phyloP scores from a whole-genome alignment of 2,797 vertebrate genomes.

The Chaunax sp. region DNA sequence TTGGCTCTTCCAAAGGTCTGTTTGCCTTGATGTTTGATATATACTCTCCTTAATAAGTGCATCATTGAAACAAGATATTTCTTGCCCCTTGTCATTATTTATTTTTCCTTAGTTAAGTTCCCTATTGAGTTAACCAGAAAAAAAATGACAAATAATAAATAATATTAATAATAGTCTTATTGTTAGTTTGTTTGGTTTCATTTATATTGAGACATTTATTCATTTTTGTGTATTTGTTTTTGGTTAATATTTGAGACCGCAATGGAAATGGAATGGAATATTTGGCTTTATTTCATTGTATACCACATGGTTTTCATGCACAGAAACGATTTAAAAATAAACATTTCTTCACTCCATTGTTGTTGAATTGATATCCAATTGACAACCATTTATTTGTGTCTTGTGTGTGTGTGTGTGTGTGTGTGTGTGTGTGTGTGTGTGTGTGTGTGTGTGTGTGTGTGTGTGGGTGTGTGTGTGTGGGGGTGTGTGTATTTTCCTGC shows the following conservation, averaged over 20 bases:
- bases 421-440: no score
- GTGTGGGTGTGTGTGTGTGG: neutral
- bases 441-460: neutral
- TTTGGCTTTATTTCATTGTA: neutral
- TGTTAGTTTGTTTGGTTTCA: slow-evolving; percentile 6
- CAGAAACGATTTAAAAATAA: neutral
- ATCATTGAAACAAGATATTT: neutral
- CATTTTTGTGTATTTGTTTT: neutral
- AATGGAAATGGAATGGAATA: neutral
- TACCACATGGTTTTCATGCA: neutral
- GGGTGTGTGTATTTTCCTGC: neutral
- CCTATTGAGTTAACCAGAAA: neutral
- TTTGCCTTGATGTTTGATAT: slow-evolving; percentile 17
- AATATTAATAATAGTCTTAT: neutral
- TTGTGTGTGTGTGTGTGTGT: no score
- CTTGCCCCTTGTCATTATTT: neutral
- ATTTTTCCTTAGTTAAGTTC: neutral
- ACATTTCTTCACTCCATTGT: neutral
- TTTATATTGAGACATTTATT: neutral
- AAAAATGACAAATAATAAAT: neutral
- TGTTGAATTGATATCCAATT: slow-evolving; percentile 12
- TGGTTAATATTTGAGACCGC: neutral
- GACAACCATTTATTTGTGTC: slow-evolving; percentile 14
- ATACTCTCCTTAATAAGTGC: neutral
- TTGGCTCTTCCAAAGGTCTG: slow-evolving; percentile 12